phyloP scores from a whole-genome alignment of 2,113 vertebrate genomes.

The Seriola rivoliana region DNA sequence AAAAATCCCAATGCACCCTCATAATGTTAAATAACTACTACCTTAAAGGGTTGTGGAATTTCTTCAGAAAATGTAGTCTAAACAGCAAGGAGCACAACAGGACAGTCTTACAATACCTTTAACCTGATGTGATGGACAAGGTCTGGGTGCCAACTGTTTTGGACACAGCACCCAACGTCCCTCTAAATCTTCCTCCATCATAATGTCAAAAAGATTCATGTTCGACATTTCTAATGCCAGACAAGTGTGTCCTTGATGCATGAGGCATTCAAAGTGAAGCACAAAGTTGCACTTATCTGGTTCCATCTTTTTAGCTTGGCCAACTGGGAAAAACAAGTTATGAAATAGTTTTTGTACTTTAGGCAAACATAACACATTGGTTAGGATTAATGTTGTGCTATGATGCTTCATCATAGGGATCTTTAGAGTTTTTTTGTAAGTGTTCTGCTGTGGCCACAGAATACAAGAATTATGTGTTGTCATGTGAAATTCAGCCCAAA shows the following conservation, averaged over 20 bases:
- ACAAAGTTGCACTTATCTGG: background rate
- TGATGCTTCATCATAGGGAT: background rate
- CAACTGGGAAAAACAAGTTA: background rate
- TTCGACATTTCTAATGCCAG: slow-evolving; percentile 5
- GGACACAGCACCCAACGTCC: background rate
- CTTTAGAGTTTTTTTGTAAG: background rate
- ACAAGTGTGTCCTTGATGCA: slow-evolving; percentile 24
- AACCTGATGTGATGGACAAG: background rate
- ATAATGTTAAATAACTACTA: background rate
- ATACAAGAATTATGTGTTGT: background rate
- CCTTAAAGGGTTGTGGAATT: background rate
- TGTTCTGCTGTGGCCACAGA: background rate
- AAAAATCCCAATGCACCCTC: background rate
- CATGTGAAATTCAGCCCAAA: background rate
- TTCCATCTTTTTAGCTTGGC: background rate
- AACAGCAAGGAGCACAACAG: background rate
- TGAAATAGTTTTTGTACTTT: background rate
- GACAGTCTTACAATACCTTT: background rate
- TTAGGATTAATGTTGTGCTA: background rate
- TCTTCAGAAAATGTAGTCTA: background rate
- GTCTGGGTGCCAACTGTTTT: background rate
- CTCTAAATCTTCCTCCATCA: slow-evolving; percentile 10
- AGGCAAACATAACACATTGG: background rate
- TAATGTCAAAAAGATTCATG: slow-evolving; percentile 32
- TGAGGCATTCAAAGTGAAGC: background rate